These are phyloP conservation scores for Himalopsyche anomala DNA, from an alignment of 2,888 invertebrate species.

Conservation along the genomic window DNA sequence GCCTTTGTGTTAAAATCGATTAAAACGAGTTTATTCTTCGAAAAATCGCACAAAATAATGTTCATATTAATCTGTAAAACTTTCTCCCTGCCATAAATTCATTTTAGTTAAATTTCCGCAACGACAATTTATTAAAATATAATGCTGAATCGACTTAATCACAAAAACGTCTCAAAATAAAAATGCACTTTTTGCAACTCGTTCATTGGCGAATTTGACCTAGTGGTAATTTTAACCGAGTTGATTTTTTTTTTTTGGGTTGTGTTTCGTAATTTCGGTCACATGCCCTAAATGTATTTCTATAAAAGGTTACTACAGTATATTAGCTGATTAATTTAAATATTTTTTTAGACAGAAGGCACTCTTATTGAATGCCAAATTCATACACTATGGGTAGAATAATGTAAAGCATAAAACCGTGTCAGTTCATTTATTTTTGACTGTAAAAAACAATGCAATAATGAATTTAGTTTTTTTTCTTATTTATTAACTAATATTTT, in stretches of 20 bases:
- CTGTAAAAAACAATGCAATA: too few species aligned
- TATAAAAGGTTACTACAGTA: neutral
- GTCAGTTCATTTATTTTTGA: too few species aligned
- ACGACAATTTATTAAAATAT: neutral
- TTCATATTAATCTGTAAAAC: neutral
- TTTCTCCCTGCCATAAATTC: neutral
- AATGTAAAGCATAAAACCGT: neutral
- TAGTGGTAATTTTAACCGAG: neutral
- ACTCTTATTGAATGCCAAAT: conserved; percentile 7
- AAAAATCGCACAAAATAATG: neutral
- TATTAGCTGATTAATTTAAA: neutral
- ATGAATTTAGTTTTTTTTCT: too few species aligned
- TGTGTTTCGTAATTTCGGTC: conserved; percentile 3
- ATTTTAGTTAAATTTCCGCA: neutral
- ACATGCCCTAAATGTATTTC: neutral
- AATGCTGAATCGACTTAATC: neutral
- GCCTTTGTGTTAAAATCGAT: neutral
- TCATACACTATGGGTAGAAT: neutral
- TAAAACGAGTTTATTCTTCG: conserved; percentile 2
- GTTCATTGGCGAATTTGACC: neutral
- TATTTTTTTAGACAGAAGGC: neutral
- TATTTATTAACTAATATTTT: too few species aligned
- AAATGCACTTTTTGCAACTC: conserved; percentile 9
- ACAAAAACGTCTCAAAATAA: neutral
- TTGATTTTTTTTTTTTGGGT: neutral